Evolutionary conservation across 2,888 invertebrate species (phyloP), one percentile per base, ranked within the genome.

Genomic region (Mystacides longicornis): DNA sequence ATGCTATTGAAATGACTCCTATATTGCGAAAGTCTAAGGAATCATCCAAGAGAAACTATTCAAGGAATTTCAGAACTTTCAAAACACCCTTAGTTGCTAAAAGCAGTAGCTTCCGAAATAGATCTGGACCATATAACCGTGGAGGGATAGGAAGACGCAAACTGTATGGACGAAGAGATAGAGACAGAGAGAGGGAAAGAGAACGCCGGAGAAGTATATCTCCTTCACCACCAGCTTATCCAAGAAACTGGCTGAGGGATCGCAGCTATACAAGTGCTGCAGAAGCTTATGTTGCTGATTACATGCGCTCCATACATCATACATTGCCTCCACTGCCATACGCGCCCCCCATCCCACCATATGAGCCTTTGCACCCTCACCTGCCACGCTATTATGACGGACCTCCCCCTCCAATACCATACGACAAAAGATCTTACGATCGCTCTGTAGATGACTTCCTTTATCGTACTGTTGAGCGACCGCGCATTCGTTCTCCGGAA

Each of bases 261-360:
- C 52, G 54, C 3, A 23, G 64, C n/a, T 77, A 75, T 62, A 69
- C 68, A 52, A 69, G 71, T 56, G 70, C 73, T 18, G 89, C 89
- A n/a, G 89, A 90, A 67, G 89, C 89, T 1, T 90, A 89, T 69
- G 88, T 90, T 23, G 90, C 89, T 14, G 92, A 93, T 67, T 93
- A 92, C 66, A 90, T 93, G 87, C 80, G 90, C 27, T 87, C 87
- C 23, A 89, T 90, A 87, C 89, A 89, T 66, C 89, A 89, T 65
- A 89, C 89, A 66, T 70, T 90, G 65, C 89, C 92, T 49, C 92
- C 93, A 37, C 73, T 93, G 67, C 90, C 91, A 21, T 93, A 90
- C 70, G 88, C 85, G 27, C 86, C 89, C 21, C 84, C 86, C n/a
- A 69, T 78, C 23, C 61, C 66, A 2, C 67, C 73, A n/a, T 85